Conservation (phyloP, 2,888 invertebrate species). For the Epsilonema sp. region DNA sequence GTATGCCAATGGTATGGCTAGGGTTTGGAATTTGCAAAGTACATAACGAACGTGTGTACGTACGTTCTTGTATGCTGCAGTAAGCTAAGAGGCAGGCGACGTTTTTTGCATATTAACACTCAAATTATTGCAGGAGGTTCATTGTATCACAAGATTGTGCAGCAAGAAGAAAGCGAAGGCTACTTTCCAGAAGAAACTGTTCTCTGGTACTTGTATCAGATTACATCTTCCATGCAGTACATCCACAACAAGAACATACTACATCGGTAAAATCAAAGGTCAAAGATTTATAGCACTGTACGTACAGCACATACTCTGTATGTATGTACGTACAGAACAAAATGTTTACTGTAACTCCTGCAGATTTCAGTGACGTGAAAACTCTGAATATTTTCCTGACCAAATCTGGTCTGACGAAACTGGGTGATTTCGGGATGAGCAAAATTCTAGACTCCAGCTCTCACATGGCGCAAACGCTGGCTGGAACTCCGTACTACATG, state of each 20-base stretch:
- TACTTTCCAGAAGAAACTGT: neutral
- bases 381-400: slow-evolving; percentile 4
- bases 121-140: neutral
- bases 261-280: neutral
- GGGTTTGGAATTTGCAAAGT: neutral
- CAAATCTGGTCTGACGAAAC: neutral
- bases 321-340: neutral
- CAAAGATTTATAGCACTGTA: neutral
- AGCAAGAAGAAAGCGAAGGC: neutral
- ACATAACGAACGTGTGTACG: neutral
- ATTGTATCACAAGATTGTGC: neutral
- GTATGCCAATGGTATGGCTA: neutral
- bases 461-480: neutral
- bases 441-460: neutral
- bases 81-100: too few relatives aligned
- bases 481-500: slow-evolving; percentile 53
- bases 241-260: neutral
- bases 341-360: too few relatives aligned
- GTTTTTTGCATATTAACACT: too few relatives aligned
- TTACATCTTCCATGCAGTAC: neutral
- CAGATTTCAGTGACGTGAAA: slow-evolving; percentile 1
- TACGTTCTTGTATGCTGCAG: too few relatives aligned
- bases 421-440: slow-evolving; percentile 3
- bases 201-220: neutral
- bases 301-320: too few relatives aligned